A percentile compares a stretch with the other conserved stretches of the same genome.
Evolutionary conservation across 2,888 invertebrate species (phyloP).

Genomic region (Rhodophaea formosa): DNA sequence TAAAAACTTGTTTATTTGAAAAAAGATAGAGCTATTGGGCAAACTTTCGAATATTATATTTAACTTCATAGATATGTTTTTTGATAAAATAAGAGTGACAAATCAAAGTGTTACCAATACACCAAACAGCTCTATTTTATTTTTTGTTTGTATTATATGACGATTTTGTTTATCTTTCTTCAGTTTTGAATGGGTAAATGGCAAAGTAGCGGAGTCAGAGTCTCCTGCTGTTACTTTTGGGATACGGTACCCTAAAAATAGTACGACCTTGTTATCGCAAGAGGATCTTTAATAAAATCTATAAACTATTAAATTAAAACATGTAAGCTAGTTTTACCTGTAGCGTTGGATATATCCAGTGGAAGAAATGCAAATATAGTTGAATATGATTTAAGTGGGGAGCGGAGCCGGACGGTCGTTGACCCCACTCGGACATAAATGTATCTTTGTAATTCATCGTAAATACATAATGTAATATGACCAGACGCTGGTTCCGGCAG

Average conservation of each 20-base stretch:
- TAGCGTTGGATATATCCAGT: conserved; percentile 43
- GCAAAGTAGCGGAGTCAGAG: no score
- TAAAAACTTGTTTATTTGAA: no score
- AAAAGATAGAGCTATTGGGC: no score
- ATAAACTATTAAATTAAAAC: background rate
- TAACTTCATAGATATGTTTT: no score
- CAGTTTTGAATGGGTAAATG: no score
- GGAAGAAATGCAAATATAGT: conserved; percentile 62
- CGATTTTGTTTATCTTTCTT: no score
- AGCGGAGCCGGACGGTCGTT: conserved; percentile 48
- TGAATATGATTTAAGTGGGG: conserved; percentile 60
- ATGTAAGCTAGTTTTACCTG: conserved; percentile 26
- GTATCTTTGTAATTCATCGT: conserved; percentile 26
- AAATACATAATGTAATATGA: conserved; percentile 32
- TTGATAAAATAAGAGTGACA: no score
- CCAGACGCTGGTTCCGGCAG: conserved; percentile 45
- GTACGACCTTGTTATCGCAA: background rate
- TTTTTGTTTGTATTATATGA: no score
- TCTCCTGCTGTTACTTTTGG: no score
- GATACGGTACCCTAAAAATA: background rate
- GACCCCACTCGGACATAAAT: conserved; percentile 43
- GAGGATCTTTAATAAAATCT: background rate
- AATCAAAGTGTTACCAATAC: no score
- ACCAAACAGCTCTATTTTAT: no score
- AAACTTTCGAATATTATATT: no score